phyloP scores from a whole-genome alignment of 2,888 invertebrate genomes.

The Amphipoea oculea region DNA sequence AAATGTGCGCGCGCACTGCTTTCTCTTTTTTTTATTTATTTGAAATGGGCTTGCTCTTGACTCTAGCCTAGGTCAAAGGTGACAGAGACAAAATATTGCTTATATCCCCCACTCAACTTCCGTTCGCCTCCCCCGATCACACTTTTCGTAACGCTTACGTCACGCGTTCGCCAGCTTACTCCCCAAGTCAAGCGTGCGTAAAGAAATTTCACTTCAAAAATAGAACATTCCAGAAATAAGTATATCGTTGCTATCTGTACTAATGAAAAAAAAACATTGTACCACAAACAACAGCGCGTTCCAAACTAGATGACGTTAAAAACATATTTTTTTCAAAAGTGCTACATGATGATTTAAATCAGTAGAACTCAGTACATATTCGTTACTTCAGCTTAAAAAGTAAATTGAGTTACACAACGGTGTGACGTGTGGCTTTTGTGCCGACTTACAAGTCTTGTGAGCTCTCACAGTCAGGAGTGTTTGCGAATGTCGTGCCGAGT shows the following conservation, averaged over 20 bases:
- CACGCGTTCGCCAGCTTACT: no score
- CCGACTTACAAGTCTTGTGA: conserved; percentile 72
- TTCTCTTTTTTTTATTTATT: no score
- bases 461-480: conserved; percentile 74
- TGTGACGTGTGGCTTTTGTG: conserved; percentile 71
- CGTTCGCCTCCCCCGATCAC: no score
- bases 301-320: not conserved
- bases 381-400: not conserved
- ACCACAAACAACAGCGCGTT: not conserved
- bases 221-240: not conserved
- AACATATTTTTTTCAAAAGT: not conserved
- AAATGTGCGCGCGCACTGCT: no score
- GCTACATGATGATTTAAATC: not conserved
- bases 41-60: no score
- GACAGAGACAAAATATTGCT: no score
- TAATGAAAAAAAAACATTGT: not conserved
- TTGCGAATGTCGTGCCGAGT: conserved; percentile 74
- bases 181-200: no score
- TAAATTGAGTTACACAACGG: conserved; percentile 47
- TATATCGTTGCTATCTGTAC: not conserved
- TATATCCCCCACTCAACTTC: no score
- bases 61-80: no score
- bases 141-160: no score
- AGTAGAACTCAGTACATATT: not conserved
- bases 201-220: not conserved